phyloP scores from a whole-genome alignment of 2,113 vertebrate species.

The Macrotus californicus region DNA sequence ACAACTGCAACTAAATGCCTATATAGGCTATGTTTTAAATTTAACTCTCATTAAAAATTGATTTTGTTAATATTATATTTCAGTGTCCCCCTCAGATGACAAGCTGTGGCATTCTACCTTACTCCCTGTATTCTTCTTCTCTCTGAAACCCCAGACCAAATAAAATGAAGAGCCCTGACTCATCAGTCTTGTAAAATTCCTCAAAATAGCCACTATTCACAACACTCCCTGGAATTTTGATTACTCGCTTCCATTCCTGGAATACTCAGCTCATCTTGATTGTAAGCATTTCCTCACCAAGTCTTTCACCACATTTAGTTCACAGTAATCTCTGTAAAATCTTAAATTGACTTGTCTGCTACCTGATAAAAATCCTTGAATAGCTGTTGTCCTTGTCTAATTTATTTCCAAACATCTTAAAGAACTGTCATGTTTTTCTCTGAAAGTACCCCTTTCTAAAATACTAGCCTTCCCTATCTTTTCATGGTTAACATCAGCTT shows the following conservation, averaged over 20 bases:
- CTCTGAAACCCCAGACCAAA: neutral
- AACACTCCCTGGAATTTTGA: neutral
- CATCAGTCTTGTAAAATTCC: neutral
- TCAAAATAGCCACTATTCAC: neutral
- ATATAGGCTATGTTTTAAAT: neutral
- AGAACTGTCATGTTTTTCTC: neutral
- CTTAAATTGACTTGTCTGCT: neutral
- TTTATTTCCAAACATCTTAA: neutral
- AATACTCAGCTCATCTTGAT: neutral
- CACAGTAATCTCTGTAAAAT: neutral
- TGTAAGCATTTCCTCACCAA: neutral
- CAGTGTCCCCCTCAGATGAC: neutral
- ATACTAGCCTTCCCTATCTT: neutral
- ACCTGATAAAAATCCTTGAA: neutral
- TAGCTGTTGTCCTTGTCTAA: neutral
- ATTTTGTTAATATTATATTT: neutral
- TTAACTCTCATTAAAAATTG: slow-evolving; percentile 7
- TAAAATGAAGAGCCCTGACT: neutral
- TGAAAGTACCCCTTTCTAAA: neutral
- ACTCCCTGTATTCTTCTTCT: neutral
- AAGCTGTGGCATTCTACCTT: neutral
- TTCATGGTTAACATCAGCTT: neutral
- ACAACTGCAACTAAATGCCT: neutral
- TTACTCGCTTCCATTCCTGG: neutral
- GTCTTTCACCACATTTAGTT: neutral